Percentiles rank a stretch among this genome's conserved stretches.
Conservation (phyloP, 2,888 invertebrate genomes). For the Hypomecis atomaria region DNA sequence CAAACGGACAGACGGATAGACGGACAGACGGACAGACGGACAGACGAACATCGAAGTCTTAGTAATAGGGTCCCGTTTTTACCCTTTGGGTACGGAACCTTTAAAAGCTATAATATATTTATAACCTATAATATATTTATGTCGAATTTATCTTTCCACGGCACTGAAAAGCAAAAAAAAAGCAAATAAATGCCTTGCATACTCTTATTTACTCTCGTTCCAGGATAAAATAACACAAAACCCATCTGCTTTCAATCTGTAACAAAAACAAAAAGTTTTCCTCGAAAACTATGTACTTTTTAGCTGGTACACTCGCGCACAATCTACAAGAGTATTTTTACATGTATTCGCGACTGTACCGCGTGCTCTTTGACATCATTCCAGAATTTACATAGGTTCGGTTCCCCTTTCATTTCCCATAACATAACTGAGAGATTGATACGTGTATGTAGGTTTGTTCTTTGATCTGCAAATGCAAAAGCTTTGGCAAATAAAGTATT, state of each 20-base stretch:
- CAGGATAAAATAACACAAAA: constrained; percentile 4
- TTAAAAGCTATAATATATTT: neutral
- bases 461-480: constrained; percentile 39
- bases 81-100: no score
- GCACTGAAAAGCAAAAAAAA: no score
- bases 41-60: no score
- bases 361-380: constrained; percentile 33
- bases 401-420: constrained; percentile 37
- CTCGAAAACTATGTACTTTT: constrained; percentile 6
- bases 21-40: no score
- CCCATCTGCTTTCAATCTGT: constrained; percentile 12
- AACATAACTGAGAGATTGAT: constrained; percentile 21
- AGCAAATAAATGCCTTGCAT: no score
- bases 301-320: constrained; percentile 25
- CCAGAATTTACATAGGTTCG: constrained; percentile 38
- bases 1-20: no score
- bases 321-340: constrained; percentile 36
- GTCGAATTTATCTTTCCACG: no score
- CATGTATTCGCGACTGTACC: constrained; percentile 31
- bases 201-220: neutral
- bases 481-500: constrained; percentile 38
- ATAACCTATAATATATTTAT: no score
- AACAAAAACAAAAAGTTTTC: constrained; percentile 11
- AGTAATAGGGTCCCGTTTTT: no score
- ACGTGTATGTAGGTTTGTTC: constrained; percentile 13